Percentiles rank a stretch among this genome's conserved stretches.
Evolutionary conservation across 2,797 vertebrate genomes (phyloP).

Genomic region (Lacerta bilineata): DNA sequence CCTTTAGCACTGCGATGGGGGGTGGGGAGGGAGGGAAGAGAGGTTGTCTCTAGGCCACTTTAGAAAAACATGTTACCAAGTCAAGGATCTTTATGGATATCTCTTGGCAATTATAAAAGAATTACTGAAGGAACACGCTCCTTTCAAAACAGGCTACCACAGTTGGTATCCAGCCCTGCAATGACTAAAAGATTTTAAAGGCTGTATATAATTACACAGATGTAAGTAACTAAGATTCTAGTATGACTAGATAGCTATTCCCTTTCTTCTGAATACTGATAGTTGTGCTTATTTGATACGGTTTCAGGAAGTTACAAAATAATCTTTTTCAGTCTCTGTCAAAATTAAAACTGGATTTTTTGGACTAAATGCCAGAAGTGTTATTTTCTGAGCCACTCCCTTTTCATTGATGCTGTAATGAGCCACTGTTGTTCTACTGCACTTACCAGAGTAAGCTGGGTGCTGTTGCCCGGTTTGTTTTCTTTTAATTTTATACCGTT

Average conservation of each 20-base stretch:
- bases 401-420: conserved; percentile 38
- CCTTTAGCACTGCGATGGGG: conserved; percentile 71
- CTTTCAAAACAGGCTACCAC: background rate
- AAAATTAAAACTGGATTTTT: background rate
- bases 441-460: conserved; percentile 46
- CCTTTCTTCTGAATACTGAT: conserved; percentile 37
- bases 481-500: conserved; percentile 50
- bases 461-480: conserved; percentile 48
- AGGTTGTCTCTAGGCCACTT: conserved; percentile 75
- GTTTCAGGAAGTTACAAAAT: conserved; percentile 48
- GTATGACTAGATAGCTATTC: conserved; percentile 14
- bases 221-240: background rate
- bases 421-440: conserved; percentile 22
- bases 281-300: conserved; percentile 34
- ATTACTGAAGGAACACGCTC: fast-evolving
- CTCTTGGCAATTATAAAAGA: conserved; percentile 42
- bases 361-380: conserved; percentile 19
- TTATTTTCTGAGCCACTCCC: conserved; percentile 47
- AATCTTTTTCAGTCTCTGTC: background rate
- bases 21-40: background rate
- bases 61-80: conserved; percentile 79
- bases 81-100: conserved; percentile 59
- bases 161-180: conserved; percentile 41
- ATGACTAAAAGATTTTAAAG: conserved; percentile 38
- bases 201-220: conserved; percentile 23